Evolutionary conservation across 2,113 vertebrate genomes (phyloP).

Genomic region (Regulus satrapa): DNA sequence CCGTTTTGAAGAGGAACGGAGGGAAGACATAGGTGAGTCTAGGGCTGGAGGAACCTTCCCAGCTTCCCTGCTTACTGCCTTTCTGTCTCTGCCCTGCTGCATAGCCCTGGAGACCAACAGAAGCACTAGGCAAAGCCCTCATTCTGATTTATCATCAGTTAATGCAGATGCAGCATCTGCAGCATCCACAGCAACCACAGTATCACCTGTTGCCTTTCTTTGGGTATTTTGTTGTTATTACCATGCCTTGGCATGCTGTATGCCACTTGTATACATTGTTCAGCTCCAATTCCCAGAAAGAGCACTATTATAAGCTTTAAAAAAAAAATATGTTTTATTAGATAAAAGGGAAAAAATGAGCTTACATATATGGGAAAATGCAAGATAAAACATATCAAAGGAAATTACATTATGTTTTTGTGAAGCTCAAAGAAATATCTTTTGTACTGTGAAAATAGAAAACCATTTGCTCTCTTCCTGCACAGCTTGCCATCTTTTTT

Average conservation of each 20-base stretch:
- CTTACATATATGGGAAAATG: constrained; percentile 16
- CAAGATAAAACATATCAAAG: constrained; percentile 36
- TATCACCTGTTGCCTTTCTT: not conserved
- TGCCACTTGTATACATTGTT: not conserved
- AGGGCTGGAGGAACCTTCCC: not conserved
- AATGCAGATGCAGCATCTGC: not conserved
- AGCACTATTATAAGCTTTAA: not conserved
- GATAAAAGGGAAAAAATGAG: not conserved
- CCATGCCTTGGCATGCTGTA: accelerated
- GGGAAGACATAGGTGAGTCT: not conserved
- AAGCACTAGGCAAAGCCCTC: not conserved
- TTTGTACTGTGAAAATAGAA: constrained; percentile 7
- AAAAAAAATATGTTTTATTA: not conserved
- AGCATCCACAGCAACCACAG: not conserved
- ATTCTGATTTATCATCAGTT: not conserved
- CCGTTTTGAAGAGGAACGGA: not conserved
- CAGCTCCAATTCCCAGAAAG: not conserved
- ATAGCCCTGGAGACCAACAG: not conserved
- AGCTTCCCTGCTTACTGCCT: not conserved
- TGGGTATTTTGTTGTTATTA: not conserved
- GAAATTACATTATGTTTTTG: constrained; percentile 29
- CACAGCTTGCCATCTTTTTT: constrained; percentile 8
- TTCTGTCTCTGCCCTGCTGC: not conserved
- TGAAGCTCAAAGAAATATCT: constrained; percentile 13
- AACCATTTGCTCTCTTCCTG: constrained; percentile 15